These are phyloP conservation scores for Pachliopta kotzebuea DNA, from an alignment of 2,888 invertebrate genomes.

Conservation along the genomic window DNA sequence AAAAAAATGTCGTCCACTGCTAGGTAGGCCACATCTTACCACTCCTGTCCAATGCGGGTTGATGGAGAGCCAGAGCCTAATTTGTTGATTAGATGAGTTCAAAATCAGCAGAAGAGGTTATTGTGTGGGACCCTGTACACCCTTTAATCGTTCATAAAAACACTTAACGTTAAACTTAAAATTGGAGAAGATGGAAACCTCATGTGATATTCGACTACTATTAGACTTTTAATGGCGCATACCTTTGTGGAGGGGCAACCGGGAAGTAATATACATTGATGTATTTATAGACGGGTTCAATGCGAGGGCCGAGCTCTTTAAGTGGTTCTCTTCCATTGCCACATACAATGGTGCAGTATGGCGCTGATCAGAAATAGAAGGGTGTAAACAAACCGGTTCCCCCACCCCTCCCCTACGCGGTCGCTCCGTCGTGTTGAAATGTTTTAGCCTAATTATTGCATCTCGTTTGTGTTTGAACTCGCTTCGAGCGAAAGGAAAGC, in stretches of 20 bases:
- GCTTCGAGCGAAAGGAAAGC: too few relatives aligned
- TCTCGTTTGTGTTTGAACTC: not conserved
- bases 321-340: conserved; percentile 16
- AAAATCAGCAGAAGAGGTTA: too few relatives aligned
- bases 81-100: too few relatives aligned
- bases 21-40: too few relatives aligned
- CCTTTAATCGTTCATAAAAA: too few relatives aligned
- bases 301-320: conserved; percentile 16
- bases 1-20: too few relatives aligned
- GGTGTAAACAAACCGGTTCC: conserved; percentile 16
- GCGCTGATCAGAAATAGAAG: conserved; percentile 21
- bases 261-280: conserved; percentile 10
- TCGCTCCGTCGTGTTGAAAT: conserved; percentile 5
- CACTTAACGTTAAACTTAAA: too few relatives aligned
- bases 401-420: not conserved
- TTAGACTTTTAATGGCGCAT: too few relatives aligned
- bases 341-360: conserved; percentile 14
- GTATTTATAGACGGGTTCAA: conserved; percentile 17
- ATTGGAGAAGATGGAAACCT: too few relatives aligned
- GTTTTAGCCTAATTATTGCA: conserved; percentile 5
- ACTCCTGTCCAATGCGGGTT: too few relatives aligned
- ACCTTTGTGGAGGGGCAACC: not conserved
- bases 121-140: too few relatives aligned
- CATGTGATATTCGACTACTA: not conserved
- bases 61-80: too few relatives aligned